Evolutionary conservation across 2,888 invertebrate genomes (phyloP).

Genomic region (Nipponacmea schrenckii): DNA sequence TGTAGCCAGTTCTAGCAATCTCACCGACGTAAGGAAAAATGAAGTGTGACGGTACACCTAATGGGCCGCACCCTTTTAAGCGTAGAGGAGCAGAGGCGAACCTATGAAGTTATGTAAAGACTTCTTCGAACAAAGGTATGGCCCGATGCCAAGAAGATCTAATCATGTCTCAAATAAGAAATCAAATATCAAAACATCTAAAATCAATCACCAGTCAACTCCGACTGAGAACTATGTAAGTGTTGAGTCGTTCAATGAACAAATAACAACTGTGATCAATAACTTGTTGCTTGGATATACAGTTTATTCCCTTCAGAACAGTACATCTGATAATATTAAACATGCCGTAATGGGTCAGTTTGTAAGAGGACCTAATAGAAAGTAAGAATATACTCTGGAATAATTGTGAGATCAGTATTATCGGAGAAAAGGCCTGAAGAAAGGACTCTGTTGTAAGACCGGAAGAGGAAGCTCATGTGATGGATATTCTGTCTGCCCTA

Average conservation of each 20-base stretch:
- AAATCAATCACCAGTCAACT: not conserved
- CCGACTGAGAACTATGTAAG: not conserved
- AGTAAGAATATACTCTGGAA: not conserved
- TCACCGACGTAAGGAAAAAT: too few species aligned
- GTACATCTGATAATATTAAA: not conserved
- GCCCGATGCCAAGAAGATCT: not conserved
- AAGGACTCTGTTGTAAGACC: not conserved
- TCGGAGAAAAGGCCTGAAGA: not conserved
- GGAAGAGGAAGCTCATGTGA: not conserved
- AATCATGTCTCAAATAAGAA: not conserved
- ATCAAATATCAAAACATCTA: not conserved
- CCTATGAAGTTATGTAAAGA: slow-evolving; percentile 1
- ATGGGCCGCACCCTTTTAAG: not conserved
- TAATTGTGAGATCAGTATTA: not conserved
- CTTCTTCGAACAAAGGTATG: not conserved
- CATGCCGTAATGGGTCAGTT: not conserved
- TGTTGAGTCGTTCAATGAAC: not conserved
- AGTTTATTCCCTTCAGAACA: too few species aligned
- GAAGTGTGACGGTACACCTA: not conserved
- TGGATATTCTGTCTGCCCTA: not conserved
- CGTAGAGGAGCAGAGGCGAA: not conserved
- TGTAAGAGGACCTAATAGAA: not conserved
- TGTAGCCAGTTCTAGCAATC: too few species aligned
- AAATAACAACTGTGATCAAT: not conserved
- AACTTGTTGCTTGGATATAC: not conserved